Evolutionary conservation across 2,113 vertebrate genomes (phyloP).

Genomic region (Amblyopsis rosae): DNA sequence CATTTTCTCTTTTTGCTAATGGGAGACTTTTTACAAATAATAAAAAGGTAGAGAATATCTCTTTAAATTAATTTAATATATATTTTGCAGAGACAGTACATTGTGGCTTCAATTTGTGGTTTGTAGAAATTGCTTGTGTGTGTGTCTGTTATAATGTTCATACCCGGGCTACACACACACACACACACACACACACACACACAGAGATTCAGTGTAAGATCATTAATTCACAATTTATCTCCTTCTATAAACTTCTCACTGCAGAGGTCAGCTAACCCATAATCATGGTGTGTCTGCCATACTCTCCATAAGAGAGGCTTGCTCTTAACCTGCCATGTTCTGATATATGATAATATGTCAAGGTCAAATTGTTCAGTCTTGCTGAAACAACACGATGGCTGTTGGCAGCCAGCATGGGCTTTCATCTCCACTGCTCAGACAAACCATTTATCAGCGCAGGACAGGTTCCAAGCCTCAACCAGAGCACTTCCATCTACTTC

Average conservation of each 20-base stretch:
- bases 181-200: no score
- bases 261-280: not conserved
- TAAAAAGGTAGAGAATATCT: not conserved
- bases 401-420: not conserved
- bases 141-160: no score
- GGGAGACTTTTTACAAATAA: conserved; percentile 7
- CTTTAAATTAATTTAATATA: no score
- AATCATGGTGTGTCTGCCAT: not conserved
- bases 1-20: conserved; percentile 12
- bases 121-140: no score
- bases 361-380: conserved; percentile 1
- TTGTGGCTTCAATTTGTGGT: not conserved
- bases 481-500: no score
- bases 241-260: no score
- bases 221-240: no score
- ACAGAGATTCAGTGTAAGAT: no score
- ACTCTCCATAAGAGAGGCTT: not conserved
- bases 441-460: conserved; percentile 12
- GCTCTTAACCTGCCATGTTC: no score
- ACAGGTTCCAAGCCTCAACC: not conserved
- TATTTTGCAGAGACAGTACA: not conserved
- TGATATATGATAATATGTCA: conserved; percentile 15
- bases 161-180: no score
- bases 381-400: conserved; percentile 1
- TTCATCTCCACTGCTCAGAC: conserved; percentile 6